A percentile compares a stretch with the other conserved stretches of the same genome.
phyloP scores from a whole-genome alignment of 1,140 invertebrate genomes.

The Capitella teleta region DNA sequence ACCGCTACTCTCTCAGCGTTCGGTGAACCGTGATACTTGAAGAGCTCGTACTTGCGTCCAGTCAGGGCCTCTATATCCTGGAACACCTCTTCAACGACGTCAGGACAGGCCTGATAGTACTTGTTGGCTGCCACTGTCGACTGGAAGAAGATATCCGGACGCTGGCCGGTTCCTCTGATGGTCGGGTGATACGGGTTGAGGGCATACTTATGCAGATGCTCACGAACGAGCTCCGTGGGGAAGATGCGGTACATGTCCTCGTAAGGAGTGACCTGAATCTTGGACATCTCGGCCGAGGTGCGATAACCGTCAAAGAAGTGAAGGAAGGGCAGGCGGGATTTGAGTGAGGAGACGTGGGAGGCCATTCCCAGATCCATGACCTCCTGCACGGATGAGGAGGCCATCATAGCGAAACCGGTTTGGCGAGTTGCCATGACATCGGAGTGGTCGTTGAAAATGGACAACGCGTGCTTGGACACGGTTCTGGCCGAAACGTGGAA shows the following conservation, averaged over 20 bases:
- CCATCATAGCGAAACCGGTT: slow-evolving; percentile 13
- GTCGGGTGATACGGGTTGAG: slow-evolving; percentile 12
- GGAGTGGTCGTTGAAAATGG: slow-evolving; percentile 15
- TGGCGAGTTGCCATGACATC: slow-evolving; percentile 13
- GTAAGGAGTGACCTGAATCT: slow-evolving; percentile 11
- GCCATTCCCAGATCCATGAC: slow-evolving; percentile 13
- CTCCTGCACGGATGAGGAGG: slow-evolving; percentile 14
- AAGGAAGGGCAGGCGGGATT: slow-evolving; percentile 11
- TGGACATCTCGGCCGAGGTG: slow-evolving; percentile 14
- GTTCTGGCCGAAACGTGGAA: slow-evolving; percentile 14
- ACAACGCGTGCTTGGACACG: slow-evolving; percentile 14
- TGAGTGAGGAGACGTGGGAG: slow-evolving; percentile 13
- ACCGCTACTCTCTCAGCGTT: slow-evolving; percentile 11
- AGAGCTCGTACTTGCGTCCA: slow-evolving; percentile 12
- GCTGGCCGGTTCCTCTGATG: slow-evolving; percentile 13
- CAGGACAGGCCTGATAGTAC: slow-evolving; percentile 9
- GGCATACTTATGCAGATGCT: slow-evolving; percentile 11
- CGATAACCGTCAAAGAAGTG: slow-evolving; percentile 15
- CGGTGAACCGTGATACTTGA: slow-evolving; percentile 12
- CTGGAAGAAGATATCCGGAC: slow-evolving; percentile 16
- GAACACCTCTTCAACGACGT: slow-evolving; percentile 8
- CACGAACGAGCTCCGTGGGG: slow-evolving; percentile 5
- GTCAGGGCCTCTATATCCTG: slow-evolving; percentile 7
- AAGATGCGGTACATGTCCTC: slow-evolving; percentile 10
- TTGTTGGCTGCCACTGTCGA: slow-evolving; percentile 10